phyloP scores from a whole-genome alignment of 2,113 vertebrate genomes.

The Muscicapa adusta region DNA sequence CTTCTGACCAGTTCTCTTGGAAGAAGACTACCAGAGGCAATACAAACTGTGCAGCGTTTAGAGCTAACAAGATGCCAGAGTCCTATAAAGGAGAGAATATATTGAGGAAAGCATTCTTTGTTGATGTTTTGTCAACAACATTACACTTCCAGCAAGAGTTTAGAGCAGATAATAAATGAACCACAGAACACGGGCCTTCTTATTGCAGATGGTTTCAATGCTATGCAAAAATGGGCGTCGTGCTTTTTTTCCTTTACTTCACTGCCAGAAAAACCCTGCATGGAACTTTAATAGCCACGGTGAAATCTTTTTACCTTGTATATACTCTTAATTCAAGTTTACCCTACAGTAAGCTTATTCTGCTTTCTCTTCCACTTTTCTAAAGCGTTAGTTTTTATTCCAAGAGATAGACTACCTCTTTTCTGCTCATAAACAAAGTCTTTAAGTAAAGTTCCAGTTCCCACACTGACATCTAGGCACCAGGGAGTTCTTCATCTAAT shows the following conservation, averaged over 20 bases:
- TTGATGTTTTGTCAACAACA: neutral
- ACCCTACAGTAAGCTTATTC: neutral
- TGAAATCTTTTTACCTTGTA: neutral
- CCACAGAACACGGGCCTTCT: neutral
- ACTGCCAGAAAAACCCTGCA: neutral
- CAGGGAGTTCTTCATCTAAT: neutral
- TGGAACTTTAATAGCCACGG: neutral
- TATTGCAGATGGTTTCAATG: neutral
- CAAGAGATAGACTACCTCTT: neutral
- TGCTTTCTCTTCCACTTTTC: neutral
- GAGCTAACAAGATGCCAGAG: neutral
- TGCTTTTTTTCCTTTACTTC: neutral
- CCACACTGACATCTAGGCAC: neutral
- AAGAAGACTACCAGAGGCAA: neutral
- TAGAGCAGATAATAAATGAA: neutral
- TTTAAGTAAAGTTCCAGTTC: neutral
- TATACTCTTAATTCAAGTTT: neutral
- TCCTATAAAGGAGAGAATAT: slow-evolving; percentile 26
- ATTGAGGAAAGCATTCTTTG: neutral
- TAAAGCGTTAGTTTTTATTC: neutral
- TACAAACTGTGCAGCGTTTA: neutral
- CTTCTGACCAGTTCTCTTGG: slow-evolving; percentile 6
- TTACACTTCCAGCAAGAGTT: neutral
- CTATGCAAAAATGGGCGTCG: fast-evolving
- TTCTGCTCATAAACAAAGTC: neutral